Evolutionary conservation across 2,113 vertebrate genomes (phyloP).

Genomic region (Phainopepla nitens): DNA sequence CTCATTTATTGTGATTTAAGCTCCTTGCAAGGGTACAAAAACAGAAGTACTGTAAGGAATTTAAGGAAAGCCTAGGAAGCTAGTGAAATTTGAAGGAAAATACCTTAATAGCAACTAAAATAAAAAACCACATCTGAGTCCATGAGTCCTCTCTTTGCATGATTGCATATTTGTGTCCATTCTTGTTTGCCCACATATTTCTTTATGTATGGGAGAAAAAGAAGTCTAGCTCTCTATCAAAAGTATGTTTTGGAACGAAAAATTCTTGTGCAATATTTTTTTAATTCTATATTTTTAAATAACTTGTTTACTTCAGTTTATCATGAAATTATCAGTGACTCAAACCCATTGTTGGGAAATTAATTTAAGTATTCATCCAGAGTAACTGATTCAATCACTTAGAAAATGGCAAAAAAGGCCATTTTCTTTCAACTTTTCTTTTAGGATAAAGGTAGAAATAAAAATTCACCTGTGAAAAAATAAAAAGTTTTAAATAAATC

Average conservation of each 20-base stretch:
- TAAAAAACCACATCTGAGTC: background rate
- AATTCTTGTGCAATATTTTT: background rate
- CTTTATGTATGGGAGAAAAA: background rate
- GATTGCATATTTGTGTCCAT: background rate
- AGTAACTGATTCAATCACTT: background rate
- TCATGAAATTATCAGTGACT: background rate
- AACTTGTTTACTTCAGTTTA: background rate
- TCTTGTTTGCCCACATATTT: background rate
- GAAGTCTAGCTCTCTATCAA: background rate
- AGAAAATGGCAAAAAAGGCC: background rate
- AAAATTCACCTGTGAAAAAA: background rate
- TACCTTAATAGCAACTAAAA: background rate
- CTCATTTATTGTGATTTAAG: background rate
- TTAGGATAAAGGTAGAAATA: background rate
- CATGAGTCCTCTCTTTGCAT: fast-evolving
- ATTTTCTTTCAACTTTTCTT: background rate
- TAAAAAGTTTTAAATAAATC: background rate
- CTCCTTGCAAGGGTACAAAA: background rate
- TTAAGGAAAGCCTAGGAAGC: background rate
- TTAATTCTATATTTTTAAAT: background rate
- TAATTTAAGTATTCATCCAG: background rate
- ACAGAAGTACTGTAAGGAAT: background rate
- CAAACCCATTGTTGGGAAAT: background rate
- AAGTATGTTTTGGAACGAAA: background rate
- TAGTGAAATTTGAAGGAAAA: background rate